Evolutionary conservation across 2,113 vertebrate genomes (phyloP).

Genomic region (Carassius carassius): DNA sequence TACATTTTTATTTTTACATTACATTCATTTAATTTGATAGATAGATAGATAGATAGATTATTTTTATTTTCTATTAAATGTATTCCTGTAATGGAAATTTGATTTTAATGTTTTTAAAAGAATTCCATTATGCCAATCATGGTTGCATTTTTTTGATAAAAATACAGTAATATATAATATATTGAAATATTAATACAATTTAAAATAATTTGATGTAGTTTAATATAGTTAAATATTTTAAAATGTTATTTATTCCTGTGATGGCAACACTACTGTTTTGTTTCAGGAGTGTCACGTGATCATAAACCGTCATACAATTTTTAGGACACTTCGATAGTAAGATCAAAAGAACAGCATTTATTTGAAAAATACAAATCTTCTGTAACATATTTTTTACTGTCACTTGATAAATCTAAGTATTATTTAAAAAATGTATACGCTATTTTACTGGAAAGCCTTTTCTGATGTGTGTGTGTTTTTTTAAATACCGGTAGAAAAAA

Average conservation of each 20-base stretch:
- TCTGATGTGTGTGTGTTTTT: background rate
- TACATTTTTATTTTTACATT: too few species aligned
- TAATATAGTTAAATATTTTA: background rate
- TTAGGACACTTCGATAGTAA: background rate
- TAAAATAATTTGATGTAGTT: too few species aligned
- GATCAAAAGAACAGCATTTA: background rate
- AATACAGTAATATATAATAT: background rate
- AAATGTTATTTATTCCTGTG: background rate
- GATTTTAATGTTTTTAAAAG: too few species aligned
- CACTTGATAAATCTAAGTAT: background rate
- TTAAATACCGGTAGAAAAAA: too few species aligned
- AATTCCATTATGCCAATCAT: background rate
- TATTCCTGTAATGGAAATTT: background rate
- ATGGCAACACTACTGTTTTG: background rate
- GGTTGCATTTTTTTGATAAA: background rate
- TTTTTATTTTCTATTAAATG: too few species aligned
- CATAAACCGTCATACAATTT: background rate
- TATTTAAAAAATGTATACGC: too few species aligned
- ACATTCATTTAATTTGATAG: too few species aligned
- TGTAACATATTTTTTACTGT: background rate
- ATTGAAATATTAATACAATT: background rate
- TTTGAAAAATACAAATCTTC: background rate
- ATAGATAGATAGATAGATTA: too few species aligned
- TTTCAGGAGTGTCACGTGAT: background rate
- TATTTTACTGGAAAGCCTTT: background rate